Percentiles rank a stretch among this genome's conserved stretches.
phyloP scores from a whole-genome alignment of 2,113 vertebrate genomes.

The Oncorhynchus kisutch region DNA sequence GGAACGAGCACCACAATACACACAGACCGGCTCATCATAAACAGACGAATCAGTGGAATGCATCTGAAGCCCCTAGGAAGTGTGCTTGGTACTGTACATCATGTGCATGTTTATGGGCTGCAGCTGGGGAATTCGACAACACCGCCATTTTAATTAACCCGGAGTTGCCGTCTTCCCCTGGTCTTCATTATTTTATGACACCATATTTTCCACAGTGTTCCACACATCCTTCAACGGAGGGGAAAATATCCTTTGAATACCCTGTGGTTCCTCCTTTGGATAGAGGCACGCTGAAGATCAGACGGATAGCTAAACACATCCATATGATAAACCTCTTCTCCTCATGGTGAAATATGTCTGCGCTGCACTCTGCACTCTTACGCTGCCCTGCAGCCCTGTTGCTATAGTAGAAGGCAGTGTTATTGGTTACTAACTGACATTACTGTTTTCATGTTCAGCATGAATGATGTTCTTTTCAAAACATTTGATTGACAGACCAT shows the following conservation, averaged over 20 bases:
- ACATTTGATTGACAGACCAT: too few species aligned
- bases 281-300: constrained; percentile 1
- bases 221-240: constrained; percentile 1
- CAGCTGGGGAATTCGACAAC: constrained; percentile 41
- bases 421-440: too few species aligned
- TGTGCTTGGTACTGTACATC: not conserved
- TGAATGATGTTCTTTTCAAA: too few species aligned
- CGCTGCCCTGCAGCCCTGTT: too few species aligned
- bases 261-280: not conserved
- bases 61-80: constrained; percentile 1
- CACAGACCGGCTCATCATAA: not conserved
- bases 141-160: constrained; percentile 13
- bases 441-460: too few species aligned
- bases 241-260: constrained; percentile 30
- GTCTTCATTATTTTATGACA: constrained; percentile 16
- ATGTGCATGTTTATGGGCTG: constrained; percentile 17
- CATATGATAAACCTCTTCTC: constrained; percentile 13
- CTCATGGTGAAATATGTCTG: constrained; percentile 5
- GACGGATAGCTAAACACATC: constrained; percentile 13
- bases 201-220: constrained; percentile 25
- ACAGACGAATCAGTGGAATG: not conserved
- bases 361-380: too few species aligned
- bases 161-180: not conserved
- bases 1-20: not conserved
- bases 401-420: too few species aligned